These are phyloP conservation scores for Scatophagus argus DNA, from an alignment of 2,113 vertebrate species.

Conservation along the genomic window DNA sequence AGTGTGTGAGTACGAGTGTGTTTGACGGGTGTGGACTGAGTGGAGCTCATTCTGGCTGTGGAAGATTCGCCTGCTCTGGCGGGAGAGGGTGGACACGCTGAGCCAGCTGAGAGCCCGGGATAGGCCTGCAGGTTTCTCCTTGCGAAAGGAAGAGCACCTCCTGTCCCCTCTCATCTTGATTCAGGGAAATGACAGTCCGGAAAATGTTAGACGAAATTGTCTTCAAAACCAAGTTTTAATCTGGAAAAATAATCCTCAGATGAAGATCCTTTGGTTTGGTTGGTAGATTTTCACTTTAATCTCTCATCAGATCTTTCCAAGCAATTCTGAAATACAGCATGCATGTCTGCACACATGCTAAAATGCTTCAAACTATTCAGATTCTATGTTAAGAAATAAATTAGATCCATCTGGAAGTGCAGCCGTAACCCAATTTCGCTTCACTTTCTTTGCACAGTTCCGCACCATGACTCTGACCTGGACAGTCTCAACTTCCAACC, in stretches of 20 bases:
- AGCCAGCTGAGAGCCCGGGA: conserved; percentile 95
- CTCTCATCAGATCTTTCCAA: conserved; percentile 33
- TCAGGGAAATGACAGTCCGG: not conserved
- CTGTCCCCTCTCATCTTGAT: conserved; percentile 91
- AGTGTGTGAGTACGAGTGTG: conserved; percentile 47
- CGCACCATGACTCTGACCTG: conserved; percentile 45
- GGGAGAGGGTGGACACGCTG: conserved; percentile 91
- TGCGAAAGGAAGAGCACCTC: conserved; percentile 86
- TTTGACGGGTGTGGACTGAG: conserved; percentile 63
- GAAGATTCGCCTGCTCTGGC: conserved; percentile 91
- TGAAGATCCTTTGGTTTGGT: conserved; percentile 26
- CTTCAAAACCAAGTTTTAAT: not conserved
- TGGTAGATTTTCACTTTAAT: not conserved
- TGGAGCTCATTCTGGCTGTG: conserved; percentile 92
- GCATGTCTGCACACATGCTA: not conserved
- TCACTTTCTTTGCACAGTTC: conserved; percentile 26
- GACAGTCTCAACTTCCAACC: conserved; percentile 29
- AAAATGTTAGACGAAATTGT: not conserved
- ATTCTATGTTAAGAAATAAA: conserved; percentile 30
- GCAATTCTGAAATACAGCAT: conserved; percentile 12
- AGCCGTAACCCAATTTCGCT: conserved; percentile 23
- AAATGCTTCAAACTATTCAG: conserved; percentile 29
- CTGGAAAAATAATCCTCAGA: conserved; percentile 17
- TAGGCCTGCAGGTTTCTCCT: conserved; percentile 86
- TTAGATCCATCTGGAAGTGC: conserved; percentile 41